These are phyloP conservation scores for Nineta flava DNA, from an alignment of 2,888 invertebrate genomes.

Conservation along the genomic window DNA sequence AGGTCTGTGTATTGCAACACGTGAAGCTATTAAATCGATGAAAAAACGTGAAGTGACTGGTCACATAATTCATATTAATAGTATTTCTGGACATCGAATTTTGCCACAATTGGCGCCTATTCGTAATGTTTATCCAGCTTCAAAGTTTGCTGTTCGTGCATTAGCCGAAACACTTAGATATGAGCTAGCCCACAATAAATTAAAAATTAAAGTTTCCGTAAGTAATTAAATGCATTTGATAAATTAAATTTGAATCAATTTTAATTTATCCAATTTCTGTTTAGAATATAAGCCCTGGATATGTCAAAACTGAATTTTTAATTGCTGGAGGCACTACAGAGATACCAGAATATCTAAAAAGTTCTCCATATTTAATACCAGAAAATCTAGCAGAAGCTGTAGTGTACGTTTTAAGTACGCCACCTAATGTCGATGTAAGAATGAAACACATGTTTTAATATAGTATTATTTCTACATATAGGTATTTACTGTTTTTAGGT, in stretches of 20 bases:
- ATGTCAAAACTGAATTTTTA: background rate
- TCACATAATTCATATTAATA: constrained; percentile 15
- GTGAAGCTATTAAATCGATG: constrained; percentile 8
- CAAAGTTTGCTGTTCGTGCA: constrained; percentile 28
- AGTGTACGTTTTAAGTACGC: background rate
- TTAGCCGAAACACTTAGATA: constrained; percentile 26
- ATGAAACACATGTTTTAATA: background rate
- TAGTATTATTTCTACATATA: too few species aligned
- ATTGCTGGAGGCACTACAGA: background rate
- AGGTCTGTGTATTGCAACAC: constrained; percentile 4
- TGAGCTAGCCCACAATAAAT: constrained; percentile 22
- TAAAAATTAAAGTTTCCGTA: constrained; percentile 19
- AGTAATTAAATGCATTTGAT: constrained; percentile 1
- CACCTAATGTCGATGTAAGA: background rate
- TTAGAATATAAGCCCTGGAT: constrained; percentile 1
- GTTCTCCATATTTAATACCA: background rate
- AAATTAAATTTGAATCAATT: background rate
- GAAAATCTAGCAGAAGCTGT: background rate
- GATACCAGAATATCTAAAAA: background rate
- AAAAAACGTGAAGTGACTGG: constrained; percentile 8
- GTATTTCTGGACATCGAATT: constrained; percentile 9
- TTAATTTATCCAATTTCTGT: background rate
- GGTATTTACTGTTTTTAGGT: background rate
- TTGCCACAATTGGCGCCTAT: constrained; percentile 1
- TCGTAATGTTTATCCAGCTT: constrained; percentile 24